A percentile compares a stretch with the other conserved stretches of the same genome.
phyloP scores from a whole-genome alignment of 2,888 invertebrate species.

The Nesidiocoris tenuis region DNA sequence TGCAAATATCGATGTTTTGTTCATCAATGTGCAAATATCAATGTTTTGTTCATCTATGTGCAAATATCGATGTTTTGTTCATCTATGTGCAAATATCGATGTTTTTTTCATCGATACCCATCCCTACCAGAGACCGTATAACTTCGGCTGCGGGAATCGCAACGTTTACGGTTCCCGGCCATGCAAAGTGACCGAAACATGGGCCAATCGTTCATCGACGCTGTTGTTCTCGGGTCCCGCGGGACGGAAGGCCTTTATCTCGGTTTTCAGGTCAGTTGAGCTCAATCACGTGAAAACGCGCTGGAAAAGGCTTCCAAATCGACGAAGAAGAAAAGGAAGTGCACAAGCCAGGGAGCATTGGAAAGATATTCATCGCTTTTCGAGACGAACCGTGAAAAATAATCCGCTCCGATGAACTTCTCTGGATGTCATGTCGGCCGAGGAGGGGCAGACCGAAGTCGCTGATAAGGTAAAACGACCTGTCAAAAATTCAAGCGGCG shows the following conservation, averaged over 20 bases:
- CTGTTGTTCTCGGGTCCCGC: not conserved
- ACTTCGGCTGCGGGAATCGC: too few species aligned
- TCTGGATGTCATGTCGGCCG: too few species aligned
- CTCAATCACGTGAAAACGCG: not conserved
- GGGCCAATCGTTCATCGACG: not conserved
- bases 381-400: not conserved
- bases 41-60: too few species aligned
- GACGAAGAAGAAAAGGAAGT: not conserved
- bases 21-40: too few species aligned
- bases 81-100: too few species aligned
- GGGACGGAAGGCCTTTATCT: not conserved
- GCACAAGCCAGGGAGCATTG: not conserved
- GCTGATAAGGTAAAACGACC: too few species aligned
- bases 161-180: not conserved
- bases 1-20: too few species aligned
- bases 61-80: too few species aligned
- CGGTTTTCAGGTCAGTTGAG: not conserved
- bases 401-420: not conserved
- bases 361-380: not conserved
- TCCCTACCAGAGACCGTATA: too few species aligned
- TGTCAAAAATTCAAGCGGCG: too few species aligned
- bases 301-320: not conserved
- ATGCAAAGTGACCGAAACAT: not conserved
- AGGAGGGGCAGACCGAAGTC: too few species aligned
- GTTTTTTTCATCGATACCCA: too few species aligned